These are phyloP conservation scores for Burhinus oedicnemus DNA, from an alignment of 2,113 vertebrate genomes.

Conservation along the genomic window DNA sequence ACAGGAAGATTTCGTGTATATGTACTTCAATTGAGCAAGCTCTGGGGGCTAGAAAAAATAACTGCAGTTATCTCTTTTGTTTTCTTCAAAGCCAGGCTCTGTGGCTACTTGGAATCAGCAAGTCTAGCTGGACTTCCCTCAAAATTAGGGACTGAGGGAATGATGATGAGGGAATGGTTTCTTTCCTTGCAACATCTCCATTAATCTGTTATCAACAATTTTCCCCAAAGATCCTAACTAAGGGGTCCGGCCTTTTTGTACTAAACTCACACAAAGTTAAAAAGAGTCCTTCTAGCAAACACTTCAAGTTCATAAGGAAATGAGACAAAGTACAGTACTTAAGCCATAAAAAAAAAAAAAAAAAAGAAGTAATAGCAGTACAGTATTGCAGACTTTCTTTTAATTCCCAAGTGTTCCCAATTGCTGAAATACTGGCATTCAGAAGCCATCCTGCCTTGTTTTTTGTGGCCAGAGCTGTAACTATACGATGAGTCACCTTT, in stretches of 20 bases:
- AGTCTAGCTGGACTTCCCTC: neutral
- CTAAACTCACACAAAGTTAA: neutral
- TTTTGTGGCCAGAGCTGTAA: neutral
- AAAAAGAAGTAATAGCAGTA: neutral
- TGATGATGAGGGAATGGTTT: too few species aligned
- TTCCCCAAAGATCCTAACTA: neutral
- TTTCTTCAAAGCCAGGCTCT: neutral
- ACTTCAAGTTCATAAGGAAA: neutral
- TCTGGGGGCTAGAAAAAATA: neutral
- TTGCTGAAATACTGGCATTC: neutral
- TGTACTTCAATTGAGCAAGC: neutral
- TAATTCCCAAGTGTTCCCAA: neutral
- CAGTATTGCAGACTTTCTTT: neutral
- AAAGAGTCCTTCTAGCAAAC: neutral
- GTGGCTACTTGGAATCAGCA: neutral
- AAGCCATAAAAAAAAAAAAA: neutral
- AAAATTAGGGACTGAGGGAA: neutral
- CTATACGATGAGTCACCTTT: neutral
- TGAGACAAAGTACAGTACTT: neutral
- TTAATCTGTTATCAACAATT: neutral
- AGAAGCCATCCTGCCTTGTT: neutral
- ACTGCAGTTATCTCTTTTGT: neutral
- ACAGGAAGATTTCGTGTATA: neutral
- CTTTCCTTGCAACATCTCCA: neutral
- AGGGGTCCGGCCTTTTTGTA: neutral